A percentile compares a stretch with the other conserved stretches of the same genome.
These are phyloP conservation scores for Neotoma lepida DNA, from an alignment of 2,113 vertebrate genomes.

Conservation along the genomic window DNA sequence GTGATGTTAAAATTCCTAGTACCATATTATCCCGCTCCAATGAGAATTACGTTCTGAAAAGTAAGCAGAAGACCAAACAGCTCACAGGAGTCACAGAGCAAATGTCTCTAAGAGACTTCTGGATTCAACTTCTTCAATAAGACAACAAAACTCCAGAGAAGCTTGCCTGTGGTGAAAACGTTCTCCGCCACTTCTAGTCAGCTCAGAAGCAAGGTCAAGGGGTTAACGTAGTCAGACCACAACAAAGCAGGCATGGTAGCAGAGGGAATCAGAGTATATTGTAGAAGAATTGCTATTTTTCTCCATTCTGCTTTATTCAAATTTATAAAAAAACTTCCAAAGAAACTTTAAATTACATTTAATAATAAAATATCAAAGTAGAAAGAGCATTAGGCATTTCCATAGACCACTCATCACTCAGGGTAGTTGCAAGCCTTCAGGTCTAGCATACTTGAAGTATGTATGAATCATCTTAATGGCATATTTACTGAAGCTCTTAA, in stretches of 20 bases:
- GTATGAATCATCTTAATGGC: constrained; percentile 49
- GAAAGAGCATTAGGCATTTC: constrained; percentile 29
- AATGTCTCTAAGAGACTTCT: background rate
- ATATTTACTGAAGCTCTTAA: constrained; percentile 64
- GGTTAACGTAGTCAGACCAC: background rate
- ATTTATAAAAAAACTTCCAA: background rate
- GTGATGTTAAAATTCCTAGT: constrained; percentile 36
- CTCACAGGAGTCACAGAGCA: background rate
- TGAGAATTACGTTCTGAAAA: background rate
- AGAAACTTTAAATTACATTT: background rate
- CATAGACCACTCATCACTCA: constrained; percentile 15
- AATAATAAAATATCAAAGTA: constrained; percentile 1
- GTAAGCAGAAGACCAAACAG: constrained; percentile 35
- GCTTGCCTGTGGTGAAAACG: background rate
- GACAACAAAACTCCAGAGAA: constrained; percentile 44
- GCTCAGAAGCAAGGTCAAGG: background rate
- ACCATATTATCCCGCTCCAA: background rate
- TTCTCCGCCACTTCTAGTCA: background rate
- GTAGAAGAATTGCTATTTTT: constrained; percentile 54
- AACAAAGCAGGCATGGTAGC: background rate
- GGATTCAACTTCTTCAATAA: constrained; percentile 27
- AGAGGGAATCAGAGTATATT: constrained; percentile 24
- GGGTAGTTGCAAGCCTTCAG: constrained; percentile 38
- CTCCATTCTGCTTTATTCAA: constrained; percentile 49
- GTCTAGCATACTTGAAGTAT: background rate